Conservation (phyloP, 2,113 vertebrate species). For the Osmerus eperlanus region DNA sequence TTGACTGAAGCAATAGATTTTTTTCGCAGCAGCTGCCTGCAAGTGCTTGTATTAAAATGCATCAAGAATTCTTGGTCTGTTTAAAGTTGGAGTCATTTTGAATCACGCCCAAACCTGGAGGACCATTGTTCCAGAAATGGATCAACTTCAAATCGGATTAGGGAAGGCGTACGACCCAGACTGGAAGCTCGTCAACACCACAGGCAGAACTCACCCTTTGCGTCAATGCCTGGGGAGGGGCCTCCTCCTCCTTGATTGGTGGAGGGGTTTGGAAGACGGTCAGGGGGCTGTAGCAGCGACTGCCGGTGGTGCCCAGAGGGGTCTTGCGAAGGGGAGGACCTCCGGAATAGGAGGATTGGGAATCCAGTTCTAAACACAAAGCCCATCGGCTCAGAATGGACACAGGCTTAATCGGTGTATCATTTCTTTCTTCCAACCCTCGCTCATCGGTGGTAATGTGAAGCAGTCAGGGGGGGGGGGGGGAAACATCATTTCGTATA, state of each 20-base stretch:
- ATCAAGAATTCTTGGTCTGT: background rate
- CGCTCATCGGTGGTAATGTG: too few species aligned
- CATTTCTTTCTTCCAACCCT: too few species aligned
- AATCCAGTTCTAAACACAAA: conserved; percentile 66
- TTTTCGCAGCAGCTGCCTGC: too few species aligned
- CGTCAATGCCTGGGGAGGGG: conserved; percentile 23
- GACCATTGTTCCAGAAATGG: background rate
- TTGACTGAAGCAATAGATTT: too few species aligned
- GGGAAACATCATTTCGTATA: too few species aligned
- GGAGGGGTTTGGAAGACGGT: conserved; percentile 69
- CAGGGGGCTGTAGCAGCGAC: conserved; percentile 74
- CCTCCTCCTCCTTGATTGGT: conserved; percentile 80
- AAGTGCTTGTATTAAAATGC: too few species aligned
- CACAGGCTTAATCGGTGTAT: too few species aligned
- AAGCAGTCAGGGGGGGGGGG: too few species aligned
- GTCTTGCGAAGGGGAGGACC: conserved; percentile 73
- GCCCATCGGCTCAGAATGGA: too few species aligned
- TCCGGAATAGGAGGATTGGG: conserved; percentile 69
- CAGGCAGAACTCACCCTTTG: conserved; percentile 26
- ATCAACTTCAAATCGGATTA: background rate
- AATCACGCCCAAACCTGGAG: background rate
- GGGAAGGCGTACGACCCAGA: background rate
- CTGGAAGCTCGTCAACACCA: background rate
- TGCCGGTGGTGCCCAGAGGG: conserved; percentile 57
- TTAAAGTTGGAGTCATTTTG: background rate